Conservation (phyloP, 2,888 invertebrate species). For the Hemithea aestivaria region DNA sequence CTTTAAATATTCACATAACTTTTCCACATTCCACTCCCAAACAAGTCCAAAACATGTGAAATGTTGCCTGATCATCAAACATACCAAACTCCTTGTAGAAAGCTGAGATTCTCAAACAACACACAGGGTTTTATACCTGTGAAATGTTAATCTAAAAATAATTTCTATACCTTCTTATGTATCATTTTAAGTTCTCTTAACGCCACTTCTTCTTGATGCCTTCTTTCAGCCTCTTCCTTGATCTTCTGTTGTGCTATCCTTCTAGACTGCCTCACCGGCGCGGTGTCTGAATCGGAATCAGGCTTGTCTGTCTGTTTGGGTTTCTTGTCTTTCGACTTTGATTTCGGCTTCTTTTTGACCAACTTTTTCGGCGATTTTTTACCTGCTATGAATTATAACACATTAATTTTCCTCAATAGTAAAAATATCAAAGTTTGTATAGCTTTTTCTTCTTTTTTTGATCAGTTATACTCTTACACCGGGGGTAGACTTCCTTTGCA, state of each 20-base stretch:
- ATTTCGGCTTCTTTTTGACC: slow-evolving; percentile 45
- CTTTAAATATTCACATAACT: too few species aligned
- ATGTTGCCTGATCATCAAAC: too few species aligned
- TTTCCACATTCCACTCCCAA: too few species aligned
- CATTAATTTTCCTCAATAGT: slow-evolving; percentile 2
- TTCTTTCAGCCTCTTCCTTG: slow-evolving; percentile 88
- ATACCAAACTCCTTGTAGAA: too few species aligned
- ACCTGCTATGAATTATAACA: slow-evolving; percentile 43
- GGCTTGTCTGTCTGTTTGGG: slow-evolving; percentile 33
- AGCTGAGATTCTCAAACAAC: too few species aligned
- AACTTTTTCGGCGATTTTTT: slow-evolving; percentile 59
- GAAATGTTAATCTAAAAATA: too few species aligned
- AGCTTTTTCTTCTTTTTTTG: too few species aligned
- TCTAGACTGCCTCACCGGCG: slow-evolving; percentile 87
- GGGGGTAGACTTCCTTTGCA: too few species aligned
- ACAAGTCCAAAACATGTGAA: too few species aligned
- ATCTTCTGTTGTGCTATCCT: slow-evolving; percentile 93
- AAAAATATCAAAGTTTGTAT: too few species aligned
- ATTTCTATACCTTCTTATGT: slow-evolving; percentile 74
- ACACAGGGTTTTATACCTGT: too few species aligned
- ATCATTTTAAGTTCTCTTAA: slow-evolving; percentile 83
- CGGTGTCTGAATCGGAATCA: slow-evolving; percentile 50
- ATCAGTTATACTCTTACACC: too few species aligned
- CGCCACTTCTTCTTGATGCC: slow-evolving; percentile 86
- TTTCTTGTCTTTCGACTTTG: slow-evolving; percentile 32